Percentiles rank a stretch among this genome's conserved stretches.
Evolutionary conservation across 2,797 vertebrate genomes (phyloP).

Genomic region (Petrocephalus sullivani): DNA sequence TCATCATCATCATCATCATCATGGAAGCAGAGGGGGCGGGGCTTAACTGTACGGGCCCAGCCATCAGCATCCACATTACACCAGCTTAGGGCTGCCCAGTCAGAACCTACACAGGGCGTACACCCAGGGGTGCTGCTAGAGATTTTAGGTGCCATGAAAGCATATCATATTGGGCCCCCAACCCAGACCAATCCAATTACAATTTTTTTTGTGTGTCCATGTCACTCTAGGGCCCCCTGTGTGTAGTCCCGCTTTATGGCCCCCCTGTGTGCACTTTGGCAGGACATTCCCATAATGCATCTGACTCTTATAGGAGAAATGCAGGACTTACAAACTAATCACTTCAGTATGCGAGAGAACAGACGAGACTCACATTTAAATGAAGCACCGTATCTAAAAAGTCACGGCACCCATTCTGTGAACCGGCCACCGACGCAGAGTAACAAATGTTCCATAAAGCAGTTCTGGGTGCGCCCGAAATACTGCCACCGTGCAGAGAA

Average conservation of each 20-base stretch:
- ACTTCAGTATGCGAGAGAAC: neutral
- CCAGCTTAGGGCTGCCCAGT: neutral
- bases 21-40: neutral
- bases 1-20: no score
- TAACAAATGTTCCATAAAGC: neutral
- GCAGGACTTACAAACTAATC: neutral
- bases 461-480: neutral
- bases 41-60: neutral
- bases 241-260: neutral
- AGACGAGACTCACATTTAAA: neutral
- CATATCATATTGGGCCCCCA: neutral
- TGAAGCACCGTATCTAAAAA: neutral
- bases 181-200: neutral
- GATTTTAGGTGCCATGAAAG: neutral
- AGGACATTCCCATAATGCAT: neutral
- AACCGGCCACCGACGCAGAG: neutral
- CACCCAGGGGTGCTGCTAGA: neutral
- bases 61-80: neutral
- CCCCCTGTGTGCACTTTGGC: neutral
- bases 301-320: neutral
- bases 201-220: neutral
- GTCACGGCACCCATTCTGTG: neutral
- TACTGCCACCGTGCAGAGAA: neutral
- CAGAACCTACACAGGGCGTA: neutral
- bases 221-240: neutral